Conservation (phyloP, 2,797 vertebrate genomes). For the Enteromius paludinosus region DNA sequence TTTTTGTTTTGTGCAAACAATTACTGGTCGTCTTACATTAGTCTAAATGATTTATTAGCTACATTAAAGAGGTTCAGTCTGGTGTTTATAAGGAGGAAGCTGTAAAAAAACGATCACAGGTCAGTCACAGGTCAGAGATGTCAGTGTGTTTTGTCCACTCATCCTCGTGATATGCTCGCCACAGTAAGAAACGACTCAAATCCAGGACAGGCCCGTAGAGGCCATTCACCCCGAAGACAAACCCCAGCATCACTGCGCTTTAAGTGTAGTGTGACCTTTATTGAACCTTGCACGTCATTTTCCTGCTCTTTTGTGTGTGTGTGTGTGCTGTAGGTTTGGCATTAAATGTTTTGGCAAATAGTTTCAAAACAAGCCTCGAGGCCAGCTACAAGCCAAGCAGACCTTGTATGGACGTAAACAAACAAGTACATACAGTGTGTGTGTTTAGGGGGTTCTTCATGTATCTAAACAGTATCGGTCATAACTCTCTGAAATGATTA, state of each 20-base stretch:
- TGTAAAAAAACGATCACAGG: not conserved
- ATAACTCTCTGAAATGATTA: constrained; percentile 5
- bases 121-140: not conserved
- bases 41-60: no score
- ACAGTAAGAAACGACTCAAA: not conserved
- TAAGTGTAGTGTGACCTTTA: constrained; percentile 31
- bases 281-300: constrained; percentile 2
- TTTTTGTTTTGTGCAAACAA: no score
- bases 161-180: not conserved
- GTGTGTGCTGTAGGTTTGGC: not conserved
- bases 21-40: no score
- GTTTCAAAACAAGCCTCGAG: not conserved
- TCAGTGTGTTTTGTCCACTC: not conserved
- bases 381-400: not conserved
- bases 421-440: not conserved
- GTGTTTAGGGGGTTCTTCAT: not conserved
- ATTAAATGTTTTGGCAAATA: constrained; percentile 29
- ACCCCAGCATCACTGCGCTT: not conserved
- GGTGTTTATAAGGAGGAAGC: not conserved
- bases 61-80: not conserved
- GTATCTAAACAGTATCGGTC: not conserved
- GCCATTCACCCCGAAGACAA: not conserved
- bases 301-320: not conserved
- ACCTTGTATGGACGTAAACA: not conserved
- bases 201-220: constrained; percentile 31